Evolutionary conservation across 2,113 vertebrate genomes (phyloP).

Genomic region (Macrotis lagotis): DNA sequence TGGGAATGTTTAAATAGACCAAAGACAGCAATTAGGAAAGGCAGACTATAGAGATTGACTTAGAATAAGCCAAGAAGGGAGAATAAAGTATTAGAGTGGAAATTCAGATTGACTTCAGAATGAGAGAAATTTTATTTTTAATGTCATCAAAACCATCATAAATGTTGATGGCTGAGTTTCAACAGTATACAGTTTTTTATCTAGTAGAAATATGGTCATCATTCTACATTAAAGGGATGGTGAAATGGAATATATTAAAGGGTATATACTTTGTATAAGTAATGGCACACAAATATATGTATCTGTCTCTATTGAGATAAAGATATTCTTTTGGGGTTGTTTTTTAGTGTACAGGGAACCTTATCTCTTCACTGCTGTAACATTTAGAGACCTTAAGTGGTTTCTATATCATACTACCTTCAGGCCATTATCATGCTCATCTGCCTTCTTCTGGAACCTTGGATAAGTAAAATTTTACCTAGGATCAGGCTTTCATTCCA

Average conservation of each 20-base stretch:
- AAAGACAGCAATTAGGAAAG: slow-evolving; percentile 50
- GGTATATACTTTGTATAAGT: not conserved
- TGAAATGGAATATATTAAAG: not conserved
- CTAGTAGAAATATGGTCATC: not conserved
- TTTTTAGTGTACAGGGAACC: not conserved
- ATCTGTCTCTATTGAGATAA: not conserved
- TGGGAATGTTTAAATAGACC: slow-evolving; percentile 51
- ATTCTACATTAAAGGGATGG: not conserved
- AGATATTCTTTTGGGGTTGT: not conserved
- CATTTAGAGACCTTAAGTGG: not conserved
- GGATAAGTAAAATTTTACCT: not conserved
- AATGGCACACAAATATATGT: not conserved
- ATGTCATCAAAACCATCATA: not conserved
- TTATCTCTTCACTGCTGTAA: not conserved
- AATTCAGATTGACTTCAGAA: slow-evolving; percentile 26
- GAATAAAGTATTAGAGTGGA: slow-evolving; percentile 3
- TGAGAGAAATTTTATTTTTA: slow-evolving; percentile 14
- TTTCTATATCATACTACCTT: not conserved
- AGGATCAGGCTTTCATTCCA: not conserved
- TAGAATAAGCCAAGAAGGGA: slow-evolving; percentile 39
- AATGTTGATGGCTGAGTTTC: slow-evolving; percentile 12
- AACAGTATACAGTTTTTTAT: not conserved
- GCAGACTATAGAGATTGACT: slow-evolving; percentile 20
- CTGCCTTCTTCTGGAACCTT: not conserved
- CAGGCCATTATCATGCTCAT: not conserved